Percentiles rank a stretch among this genome's conserved stretches.
Evolutionary conservation across 2,888 invertebrate genomes (phyloP).

Genomic region (Ischnura elegans): DNA sequence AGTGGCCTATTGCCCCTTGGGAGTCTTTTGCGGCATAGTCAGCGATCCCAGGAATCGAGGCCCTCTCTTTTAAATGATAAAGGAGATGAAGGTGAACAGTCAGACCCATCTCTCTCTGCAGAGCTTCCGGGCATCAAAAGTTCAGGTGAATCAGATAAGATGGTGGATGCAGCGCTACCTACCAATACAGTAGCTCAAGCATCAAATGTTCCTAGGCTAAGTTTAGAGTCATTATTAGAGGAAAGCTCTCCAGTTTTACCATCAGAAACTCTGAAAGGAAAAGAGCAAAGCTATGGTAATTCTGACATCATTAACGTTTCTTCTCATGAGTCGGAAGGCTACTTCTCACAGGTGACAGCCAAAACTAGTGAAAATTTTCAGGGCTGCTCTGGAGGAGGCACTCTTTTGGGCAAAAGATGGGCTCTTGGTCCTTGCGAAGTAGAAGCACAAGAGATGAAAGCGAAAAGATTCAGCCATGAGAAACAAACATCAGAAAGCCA

Average conservation of each 20-base stretch:
- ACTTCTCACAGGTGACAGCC: not conserved
- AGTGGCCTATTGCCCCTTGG: conserved; percentile 48
- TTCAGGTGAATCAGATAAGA: not conserved
- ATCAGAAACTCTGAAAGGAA: not conserved
- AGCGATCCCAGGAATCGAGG: not conserved
- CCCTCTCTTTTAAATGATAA: conserved; percentile 3
- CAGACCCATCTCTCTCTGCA: not conserved
- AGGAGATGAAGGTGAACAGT: not conserved
- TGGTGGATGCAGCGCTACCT: not conserved
- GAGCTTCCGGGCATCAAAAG: not conserved
- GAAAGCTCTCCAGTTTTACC: not conserved
- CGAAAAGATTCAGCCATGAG: not conserved
- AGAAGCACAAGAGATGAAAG: not conserved
- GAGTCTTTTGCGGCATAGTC: conserved; percentile 44
- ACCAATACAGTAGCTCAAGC: not conserved
- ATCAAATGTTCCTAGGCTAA: not conserved
- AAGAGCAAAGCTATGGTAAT: not conserved
- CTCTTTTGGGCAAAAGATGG: not conserved
- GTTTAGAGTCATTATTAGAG: not conserved
- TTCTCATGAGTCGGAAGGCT: not conserved
- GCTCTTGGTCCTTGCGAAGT: not conserved
- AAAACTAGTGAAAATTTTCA: not conserved
- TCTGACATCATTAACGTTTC: not conserved
- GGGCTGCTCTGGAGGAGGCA: not conserved
- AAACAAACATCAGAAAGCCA: not conserved